phyloP scores from a whole-genome alignment of 2,888 invertebrate genomes.

The Agrochola litura region DNA sequence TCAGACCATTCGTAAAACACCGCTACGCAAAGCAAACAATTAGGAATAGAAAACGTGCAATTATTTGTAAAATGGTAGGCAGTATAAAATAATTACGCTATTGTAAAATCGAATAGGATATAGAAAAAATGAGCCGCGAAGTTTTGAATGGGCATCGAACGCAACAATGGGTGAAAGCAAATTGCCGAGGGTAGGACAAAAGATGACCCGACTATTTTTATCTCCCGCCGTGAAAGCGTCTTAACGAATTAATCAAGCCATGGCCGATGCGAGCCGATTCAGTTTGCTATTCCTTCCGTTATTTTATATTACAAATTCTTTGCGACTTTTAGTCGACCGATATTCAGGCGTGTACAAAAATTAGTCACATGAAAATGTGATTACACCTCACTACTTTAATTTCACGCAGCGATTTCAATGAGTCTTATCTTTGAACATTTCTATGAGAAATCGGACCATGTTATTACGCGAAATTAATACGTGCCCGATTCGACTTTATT shows the following conservation, averaged over 20 bases:
- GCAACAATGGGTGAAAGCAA: conserved; percentile 81
- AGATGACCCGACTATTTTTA: conserved; percentile 79
- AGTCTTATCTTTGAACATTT: conserved; percentile 18
- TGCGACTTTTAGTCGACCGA: conserved; percentile 28
- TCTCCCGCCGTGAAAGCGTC: conserved; percentile 78
- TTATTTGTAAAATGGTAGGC: conserved; percentile 10
- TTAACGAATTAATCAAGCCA: conserved; percentile 83
- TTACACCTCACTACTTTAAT: conserved; percentile 36
- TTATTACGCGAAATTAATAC: conserved; percentile 61
- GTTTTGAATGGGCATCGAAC: conserved; percentile 63
- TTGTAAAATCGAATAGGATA: conserved; percentile 50
- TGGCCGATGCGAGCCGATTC: conserved; percentile 75
- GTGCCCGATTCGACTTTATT: conserved; percentile 47
- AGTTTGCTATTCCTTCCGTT: conserved; percentile 76
- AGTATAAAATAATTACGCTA: conserved; percentile 50
- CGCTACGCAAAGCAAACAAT: not conserved
- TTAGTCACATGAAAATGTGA: conserved; percentile 3
- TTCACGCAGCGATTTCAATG: conserved; percentile 30
- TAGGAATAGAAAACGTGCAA: conserved; percentile 25
- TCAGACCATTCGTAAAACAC: not conserved
- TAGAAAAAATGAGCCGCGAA: conserved; percentile 62
- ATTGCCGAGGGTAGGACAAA: conserved; percentile 75
- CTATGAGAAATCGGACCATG: conserved; percentile 31
- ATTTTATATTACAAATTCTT: not conserved
- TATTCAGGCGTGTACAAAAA: not conserved